Percentiles rank a stretch among this genome's conserved stretches.
Conservation (phyloP, 2,888 invertebrate genomes). For the Drosophila nr. medialis region DNA sequence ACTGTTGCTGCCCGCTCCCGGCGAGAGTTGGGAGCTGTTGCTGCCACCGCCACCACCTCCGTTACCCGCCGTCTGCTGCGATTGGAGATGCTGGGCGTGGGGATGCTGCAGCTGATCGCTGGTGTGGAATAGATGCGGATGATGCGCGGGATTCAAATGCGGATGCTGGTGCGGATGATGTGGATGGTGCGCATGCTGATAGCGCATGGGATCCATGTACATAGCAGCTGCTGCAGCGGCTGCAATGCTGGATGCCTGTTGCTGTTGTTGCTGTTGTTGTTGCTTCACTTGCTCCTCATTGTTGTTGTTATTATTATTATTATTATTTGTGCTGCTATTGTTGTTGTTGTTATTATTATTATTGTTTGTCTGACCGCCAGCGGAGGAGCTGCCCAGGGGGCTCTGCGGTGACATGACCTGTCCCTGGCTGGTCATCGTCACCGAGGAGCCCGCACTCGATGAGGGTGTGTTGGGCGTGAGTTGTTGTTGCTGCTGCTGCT, state of each 20-base stretch:
- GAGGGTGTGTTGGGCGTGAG: constrained; percentile 83
- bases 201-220: constrained; percentile 85
- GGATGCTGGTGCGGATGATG: constrained; percentile 83
- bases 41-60: constrained; percentile 38
- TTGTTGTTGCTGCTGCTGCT: constrained; percentile 78
- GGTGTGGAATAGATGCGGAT: constrained; percentile 84
- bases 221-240: constrained; percentile 85
- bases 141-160: constrained; percentile 84
- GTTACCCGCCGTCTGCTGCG: constrained; percentile 30
- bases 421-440: constrained; percentile 84
- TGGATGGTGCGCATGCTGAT: constrained; percentile 83
- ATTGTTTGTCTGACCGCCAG: constrained; percentile 74
- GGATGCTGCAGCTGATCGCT: constrained; percentile 84
- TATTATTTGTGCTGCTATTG: constrained; percentile 73
- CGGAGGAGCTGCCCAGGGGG: constrained; percentile 81
- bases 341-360: constrained; percentile 74
- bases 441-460: constrained; percentile 83
- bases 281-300: constrained; percentile 80
- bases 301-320: constrained; percentile 67
- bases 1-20: constrained; percentile 81
- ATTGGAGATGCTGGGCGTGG: constrained; percentile 65
- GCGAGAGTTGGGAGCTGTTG: constrained; percentile 75
- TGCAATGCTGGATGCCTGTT: constrained; percentile 84
- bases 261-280: constrained; percentile 61
- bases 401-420: constrained; percentile 84